Evolutionary conservation across 2,797 vertebrate genomes (phyloP).

Genomic region (Thripadectes ignobilis): DNA sequence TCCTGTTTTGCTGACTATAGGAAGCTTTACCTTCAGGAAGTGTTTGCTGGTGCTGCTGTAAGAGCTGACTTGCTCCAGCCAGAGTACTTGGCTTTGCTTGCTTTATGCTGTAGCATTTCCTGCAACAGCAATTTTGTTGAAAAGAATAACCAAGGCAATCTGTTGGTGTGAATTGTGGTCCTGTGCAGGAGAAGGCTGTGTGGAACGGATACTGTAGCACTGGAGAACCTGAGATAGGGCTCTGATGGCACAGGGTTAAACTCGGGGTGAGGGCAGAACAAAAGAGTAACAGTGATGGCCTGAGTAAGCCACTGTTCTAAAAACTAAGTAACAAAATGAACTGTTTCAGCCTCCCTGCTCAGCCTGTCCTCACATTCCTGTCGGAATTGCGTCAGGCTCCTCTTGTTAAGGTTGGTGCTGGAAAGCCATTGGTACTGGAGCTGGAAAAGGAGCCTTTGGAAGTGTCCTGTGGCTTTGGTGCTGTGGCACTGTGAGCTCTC

Average conservation of each 20-base stretch:
- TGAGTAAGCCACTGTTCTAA: constrained; percentile 4
- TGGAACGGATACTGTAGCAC: neutral
- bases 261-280: neutral
- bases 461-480: neutral
- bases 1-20: neutral
- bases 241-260: neutral
- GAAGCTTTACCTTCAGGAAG: neutral
- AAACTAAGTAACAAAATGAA: neutral
- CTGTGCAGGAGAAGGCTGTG: neutral
- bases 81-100: neutral
- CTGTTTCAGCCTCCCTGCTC: neutral
- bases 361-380: neutral
- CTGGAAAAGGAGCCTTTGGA: neutral
- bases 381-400: neutral
- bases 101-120: neutral
- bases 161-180: neutral
- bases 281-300: neutral
- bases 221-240: neutral
- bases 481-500: neutral
- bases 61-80: neutral
- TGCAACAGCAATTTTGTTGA: neutral
- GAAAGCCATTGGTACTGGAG: neutral
- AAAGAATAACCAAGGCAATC: neutral
- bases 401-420: neutral
- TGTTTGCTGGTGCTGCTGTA: neutral